Conservation (phyloP, 2,888 invertebrate species). For the Drosophila pegasa region DNA sequence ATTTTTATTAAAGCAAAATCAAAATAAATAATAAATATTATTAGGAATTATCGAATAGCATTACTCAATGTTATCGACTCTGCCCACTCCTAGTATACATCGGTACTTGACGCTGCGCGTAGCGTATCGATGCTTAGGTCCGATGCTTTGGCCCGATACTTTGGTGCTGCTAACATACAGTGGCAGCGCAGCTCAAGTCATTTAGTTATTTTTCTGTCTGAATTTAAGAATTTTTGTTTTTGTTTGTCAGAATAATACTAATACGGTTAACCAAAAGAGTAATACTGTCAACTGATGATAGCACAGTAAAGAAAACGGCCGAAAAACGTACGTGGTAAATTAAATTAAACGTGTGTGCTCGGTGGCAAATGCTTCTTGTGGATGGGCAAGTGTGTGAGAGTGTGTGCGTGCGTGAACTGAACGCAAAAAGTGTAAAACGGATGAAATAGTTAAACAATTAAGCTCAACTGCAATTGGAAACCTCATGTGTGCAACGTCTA, state of each 20-base stretch:
- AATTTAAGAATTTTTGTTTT: constrained; percentile 62
- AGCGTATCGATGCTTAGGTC: constrained; percentile 39
- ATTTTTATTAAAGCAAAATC: neutral
- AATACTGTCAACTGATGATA: constrained; percentile 31
- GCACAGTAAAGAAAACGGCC: constrained; percentile 48
- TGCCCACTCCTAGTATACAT: neutral
- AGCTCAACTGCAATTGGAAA: constrained; percentile 37
- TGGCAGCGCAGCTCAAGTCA: constrained; percentile 62
- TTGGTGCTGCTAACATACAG: constrained; percentile 47
- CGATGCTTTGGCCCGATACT: constrained; percentile 47
- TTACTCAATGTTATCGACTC: neutral
- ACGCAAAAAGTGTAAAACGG: constrained; percentile 77
- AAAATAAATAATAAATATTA: constrained; percentile 12
- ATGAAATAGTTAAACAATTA: constrained; percentile 65
- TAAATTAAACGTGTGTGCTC: constrained; percentile 61
- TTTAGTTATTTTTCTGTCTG: constrained; percentile 64
- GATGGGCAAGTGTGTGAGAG: constrained; percentile 38
- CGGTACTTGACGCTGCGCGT: constrained; percentile 15
- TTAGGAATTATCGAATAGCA: constrained; percentile 34
- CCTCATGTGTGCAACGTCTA: constrained; percentile 24
- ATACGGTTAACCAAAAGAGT: constrained; percentile 30
- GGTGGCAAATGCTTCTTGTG: constrained; percentile 54
- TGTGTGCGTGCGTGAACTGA: constrained; percentile 60
- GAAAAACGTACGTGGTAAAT: constrained; percentile 69
- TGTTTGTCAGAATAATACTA: constrained; percentile 48